Percentiles rank a stretch among this genome's conserved stretches.
phyloP scores from a whole-genome alignment of 2,888 invertebrate species.

The Schizotus pectinicornis region DNA sequence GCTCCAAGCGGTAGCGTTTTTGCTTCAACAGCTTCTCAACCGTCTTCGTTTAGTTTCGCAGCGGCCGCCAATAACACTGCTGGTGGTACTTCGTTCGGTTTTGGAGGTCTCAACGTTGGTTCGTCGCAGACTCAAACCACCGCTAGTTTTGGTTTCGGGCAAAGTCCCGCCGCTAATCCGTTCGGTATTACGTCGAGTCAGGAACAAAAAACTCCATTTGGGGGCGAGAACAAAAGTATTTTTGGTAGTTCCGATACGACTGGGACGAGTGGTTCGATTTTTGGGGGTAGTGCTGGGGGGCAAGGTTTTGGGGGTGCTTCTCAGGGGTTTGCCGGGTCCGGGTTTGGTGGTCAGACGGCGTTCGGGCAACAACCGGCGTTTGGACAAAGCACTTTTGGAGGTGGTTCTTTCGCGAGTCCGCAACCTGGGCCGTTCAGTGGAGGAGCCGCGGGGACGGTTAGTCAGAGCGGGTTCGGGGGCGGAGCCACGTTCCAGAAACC shows the following conservation, averaged over 20 bases:
- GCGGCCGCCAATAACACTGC: slow-evolving; percentile 25
- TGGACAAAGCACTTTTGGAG: slow-evolving; percentile 49
- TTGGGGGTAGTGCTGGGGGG: slow-evolving; percentile 38
- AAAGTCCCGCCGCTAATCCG: slow-evolving; percentile 31
- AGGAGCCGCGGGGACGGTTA: slow-evolving; percentile 47
- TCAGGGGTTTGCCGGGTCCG: background rate
- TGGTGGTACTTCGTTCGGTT: slow-evolving; percentile 40
- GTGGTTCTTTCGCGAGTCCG: slow-evolving; percentile 37
- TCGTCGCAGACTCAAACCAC: slow-evolving; percentile 34
- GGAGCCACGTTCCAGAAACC: slow-evolving; percentile 45
- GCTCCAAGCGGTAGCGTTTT: slow-evolving; percentile 29
- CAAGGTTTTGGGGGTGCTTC: slow-evolving; percentile 32
- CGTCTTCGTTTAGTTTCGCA: slow-evolving; percentile 37
- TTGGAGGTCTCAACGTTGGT: slow-evolving; percentile 43
- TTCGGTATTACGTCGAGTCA: slow-evolving; percentile 24
- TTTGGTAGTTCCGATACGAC: slow-evolving; percentile 28
- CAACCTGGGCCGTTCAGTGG: slow-evolving; percentile 53
- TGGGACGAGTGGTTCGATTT: slow-evolving; percentile 13
- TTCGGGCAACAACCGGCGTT: slow-evolving; percentile 44
- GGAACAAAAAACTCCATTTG: slow-evolving; percentile 28
- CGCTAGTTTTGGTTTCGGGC: slow-evolving; percentile 34
- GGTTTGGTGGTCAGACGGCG: slow-evolving; percentile 31
- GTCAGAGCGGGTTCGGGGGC: slow-evolving; percentile 57
- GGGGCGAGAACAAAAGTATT: slow-evolving; percentile 21
- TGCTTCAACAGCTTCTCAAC: slow-evolving; percentile 32